phyloP scores from a whole-genome alignment of 2,888 invertebrate genomes.

The Lithophane semibrunnea region DNA sequence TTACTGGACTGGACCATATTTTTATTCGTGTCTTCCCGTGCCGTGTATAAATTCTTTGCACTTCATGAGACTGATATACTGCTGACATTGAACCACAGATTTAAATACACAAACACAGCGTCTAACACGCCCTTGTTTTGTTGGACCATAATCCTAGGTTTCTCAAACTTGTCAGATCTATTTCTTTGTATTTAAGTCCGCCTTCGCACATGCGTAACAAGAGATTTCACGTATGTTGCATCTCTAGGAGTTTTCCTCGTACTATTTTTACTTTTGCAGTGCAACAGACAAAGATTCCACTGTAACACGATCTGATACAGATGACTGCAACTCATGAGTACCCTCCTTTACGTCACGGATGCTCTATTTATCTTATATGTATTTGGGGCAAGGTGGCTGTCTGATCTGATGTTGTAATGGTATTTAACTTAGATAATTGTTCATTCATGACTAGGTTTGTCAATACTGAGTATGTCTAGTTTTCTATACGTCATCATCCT shows the following conservation, averaged over 20 bases:
- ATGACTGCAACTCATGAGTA: slow-evolving; percentile 43
- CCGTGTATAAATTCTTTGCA: too few species aligned
- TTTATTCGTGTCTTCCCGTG: too few species aligned
- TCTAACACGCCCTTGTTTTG: not conserved
- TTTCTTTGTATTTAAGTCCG: not conserved
- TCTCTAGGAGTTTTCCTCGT: slow-evolving; percentile 61
- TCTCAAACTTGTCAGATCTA: not conserved
- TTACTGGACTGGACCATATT: too few species aligned
- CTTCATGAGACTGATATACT: too few species aligned
- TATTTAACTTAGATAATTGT: slow-evolving; percentile 34
- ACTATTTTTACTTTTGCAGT: slow-evolving; percentile 54
- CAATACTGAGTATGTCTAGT: not conserved
- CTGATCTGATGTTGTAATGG: slow-evolving; percentile 38
- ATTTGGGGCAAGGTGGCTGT: slow-evolving; percentile 61
- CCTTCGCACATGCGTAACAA: slow-evolving; percentile 24
- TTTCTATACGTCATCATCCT: not conserved
- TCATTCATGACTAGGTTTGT: slow-evolving; percentile 23
- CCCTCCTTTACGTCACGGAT: slow-evolving; percentile 51
- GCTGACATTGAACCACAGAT: too few species aligned
- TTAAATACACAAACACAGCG: too few species aligned
- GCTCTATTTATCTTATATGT: slow-evolving; percentile 61
- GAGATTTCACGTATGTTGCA: slow-evolving; percentile 23
- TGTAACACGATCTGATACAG: slow-evolving; percentile 56
- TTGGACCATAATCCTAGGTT: not conserved
- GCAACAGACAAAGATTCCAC: slow-evolving; percentile 59